Evolutionary conservation across 2,888 invertebrate species (phyloP).

Genomic region (Neelides folsomi): DNA sequence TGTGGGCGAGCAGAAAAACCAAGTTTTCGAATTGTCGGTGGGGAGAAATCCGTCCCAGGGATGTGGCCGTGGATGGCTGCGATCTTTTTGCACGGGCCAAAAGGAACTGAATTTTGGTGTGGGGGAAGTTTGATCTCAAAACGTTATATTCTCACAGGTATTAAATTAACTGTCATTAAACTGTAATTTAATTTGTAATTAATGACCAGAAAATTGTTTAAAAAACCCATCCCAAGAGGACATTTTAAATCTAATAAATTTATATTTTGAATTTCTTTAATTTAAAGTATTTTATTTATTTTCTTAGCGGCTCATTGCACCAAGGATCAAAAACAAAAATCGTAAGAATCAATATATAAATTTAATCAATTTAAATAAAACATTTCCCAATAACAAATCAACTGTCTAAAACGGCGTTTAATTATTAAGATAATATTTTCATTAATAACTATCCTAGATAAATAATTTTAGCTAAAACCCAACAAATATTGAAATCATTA

Average conservation of each 20-base stretch:
- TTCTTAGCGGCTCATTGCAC: constrained; percentile 75
- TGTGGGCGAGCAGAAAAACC: constrained; percentile 48
- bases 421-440: too few relatives aligned
- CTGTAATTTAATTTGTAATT: too few relatives aligned
- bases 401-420: too few relatives aligned
- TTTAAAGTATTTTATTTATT: neutral
- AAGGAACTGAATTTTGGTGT: constrained; percentile 82
- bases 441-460: too few relatives aligned
- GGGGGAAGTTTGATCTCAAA: constrained; percentile 76
- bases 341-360: constrained; percentile 46
- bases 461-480: neutral
- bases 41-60: constrained; percentile 37
- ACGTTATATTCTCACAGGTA: constrained; percentile 58
- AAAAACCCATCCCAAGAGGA: too few relatives aligned
- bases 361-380: neutral
- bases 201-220: too few relatives aligned
- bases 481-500: neutral
- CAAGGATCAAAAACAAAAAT: constrained; percentile 70
- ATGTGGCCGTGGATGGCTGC: constrained; percentile 93
- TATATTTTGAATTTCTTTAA: too few relatives aligned
- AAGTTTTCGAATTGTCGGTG: constrained; percentile 74
- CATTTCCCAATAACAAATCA: too few relatives aligned
- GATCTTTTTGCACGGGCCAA: constrained; percentile 72
- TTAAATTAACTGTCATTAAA: too few relatives aligned
- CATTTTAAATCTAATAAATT: too few relatives aligned